Evolutionary conservation across 2,888 invertebrate species (phyloP).

Genomic region (Papilio demoleus): DNA sequence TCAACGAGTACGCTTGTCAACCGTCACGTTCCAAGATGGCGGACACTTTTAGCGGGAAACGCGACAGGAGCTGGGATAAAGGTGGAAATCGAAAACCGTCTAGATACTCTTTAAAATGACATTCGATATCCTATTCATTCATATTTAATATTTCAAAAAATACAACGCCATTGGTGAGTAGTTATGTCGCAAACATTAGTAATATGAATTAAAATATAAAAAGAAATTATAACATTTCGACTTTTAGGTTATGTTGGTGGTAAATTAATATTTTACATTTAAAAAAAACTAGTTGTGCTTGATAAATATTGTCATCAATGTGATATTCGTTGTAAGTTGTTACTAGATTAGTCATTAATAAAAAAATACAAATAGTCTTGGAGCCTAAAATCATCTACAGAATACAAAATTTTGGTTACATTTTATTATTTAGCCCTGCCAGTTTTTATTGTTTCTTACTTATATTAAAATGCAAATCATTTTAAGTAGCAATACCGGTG

Average conservation of each 20-base stretch:
- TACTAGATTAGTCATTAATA: too few species aligned
- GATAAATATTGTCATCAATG: too few species aligned
- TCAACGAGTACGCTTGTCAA: slow-evolving; percentile 62
- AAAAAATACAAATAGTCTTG: background rate
- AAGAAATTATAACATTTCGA: too few species aligned
- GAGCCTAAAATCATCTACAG: background rate
- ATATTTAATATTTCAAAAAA: background rate
- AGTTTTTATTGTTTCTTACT: background rate
- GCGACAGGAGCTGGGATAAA: slow-evolving; percentile 60
- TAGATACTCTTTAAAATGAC: slow-evolving; percentile 26
- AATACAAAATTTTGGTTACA: background rate
- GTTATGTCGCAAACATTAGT: background rate
- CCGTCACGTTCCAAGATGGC: slow-evolving; percentile 78
- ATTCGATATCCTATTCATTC: background rate
- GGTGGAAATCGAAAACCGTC: slow-evolving; percentile 41
- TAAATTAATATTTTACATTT: too few species aligned
- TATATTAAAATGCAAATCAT: slow-evolving; percentile 27
- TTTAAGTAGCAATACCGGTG: slow-evolving; percentile 19
- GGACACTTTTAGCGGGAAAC: slow-evolving; percentile 68
- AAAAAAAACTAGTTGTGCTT: too few species aligned
- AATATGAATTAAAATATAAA: background rate
- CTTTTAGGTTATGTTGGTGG: too few species aligned
- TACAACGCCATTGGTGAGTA: background rate
- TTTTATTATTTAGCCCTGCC: background rate
- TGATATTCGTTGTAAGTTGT: too few species aligned